These are phyloP conservation scores for Pontoporia blainvillei DNA, from an alignment of 2,113 vertebrate genomes.

Conservation along the genomic window DNA sequence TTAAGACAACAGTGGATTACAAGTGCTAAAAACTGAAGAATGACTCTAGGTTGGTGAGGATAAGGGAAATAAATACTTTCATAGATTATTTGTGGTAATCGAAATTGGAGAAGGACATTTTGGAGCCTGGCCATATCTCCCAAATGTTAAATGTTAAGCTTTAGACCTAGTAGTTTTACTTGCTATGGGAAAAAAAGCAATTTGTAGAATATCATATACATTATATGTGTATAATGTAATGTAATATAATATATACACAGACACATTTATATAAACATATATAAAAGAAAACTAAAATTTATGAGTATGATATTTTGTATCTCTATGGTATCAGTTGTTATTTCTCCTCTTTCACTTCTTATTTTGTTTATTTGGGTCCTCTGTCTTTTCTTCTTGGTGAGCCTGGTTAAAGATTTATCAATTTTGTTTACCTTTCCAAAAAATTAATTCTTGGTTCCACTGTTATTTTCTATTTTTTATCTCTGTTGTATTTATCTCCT, in stretches of 20 bases:
- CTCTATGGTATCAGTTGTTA: too few species aligned
- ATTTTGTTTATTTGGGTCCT: too few species aligned
- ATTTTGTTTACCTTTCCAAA: too few species aligned
- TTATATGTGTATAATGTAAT: neutral
- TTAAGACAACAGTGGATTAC: neutral
- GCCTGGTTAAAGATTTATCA: too few species aligned
- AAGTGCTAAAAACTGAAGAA: neutral
- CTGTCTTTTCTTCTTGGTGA: too few species aligned
- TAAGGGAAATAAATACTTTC: neutral
- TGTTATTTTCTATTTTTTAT: too few species aligned
- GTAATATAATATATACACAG: neutral
- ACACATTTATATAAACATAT: neutral
- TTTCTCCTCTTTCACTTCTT: too few species aligned
- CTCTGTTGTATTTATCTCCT: too few species aligned
- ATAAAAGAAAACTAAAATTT: neutral
- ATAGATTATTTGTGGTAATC: neutral
- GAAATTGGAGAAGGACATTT: neutral
- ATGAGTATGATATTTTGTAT: too few species aligned
- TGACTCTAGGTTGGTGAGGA: neutral
- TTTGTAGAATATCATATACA: neutral
- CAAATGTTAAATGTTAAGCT: neutral
- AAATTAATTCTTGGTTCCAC: too few species aligned
- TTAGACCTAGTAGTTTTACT: neutral
- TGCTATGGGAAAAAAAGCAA: neutral
- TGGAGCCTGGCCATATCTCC: neutral